Evolutionary conservation across 2,888 invertebrate species (phyloP).

Genomic region (Steinernema carpocapsae): DNA sequence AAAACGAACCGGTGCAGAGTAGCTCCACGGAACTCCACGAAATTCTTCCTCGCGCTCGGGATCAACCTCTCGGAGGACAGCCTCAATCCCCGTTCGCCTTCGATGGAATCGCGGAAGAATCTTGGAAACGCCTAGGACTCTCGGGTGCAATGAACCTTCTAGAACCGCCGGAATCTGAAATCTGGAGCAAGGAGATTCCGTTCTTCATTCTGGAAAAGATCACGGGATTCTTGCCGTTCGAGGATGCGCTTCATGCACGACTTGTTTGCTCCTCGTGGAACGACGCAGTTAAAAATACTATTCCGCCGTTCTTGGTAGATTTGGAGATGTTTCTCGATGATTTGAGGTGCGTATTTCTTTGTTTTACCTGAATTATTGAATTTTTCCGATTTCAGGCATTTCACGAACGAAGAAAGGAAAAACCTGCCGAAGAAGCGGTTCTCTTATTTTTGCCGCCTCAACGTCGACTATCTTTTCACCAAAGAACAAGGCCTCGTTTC

Average conservation of each 20-base stretch:
- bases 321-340: slow-evolving; percentile 19
- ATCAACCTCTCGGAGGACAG: no score
- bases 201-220: slow-evolving; percentile 3
- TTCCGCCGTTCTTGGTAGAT: slow-evolving; percentile 2
- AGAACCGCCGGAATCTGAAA: no score
- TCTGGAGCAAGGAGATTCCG: neutral
- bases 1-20: no score
- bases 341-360: neutral
- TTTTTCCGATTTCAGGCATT: neutral
- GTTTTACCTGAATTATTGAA: neutral
- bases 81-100: no score
- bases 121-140: neutral
- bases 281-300: neutral
- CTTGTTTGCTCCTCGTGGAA: slow-evolving; percentile 15
- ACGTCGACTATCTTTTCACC: slow-evolving; percentile 20
- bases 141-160: neutral
- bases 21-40: no score
- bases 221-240: neutral
- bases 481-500: neutral
- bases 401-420: neutral
- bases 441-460: slow-evolving; percentile 5
- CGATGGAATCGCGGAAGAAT: no score
- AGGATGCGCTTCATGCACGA: slow-evolving; percentile 6
- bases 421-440: neutral
- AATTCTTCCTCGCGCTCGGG: no score